Evolutionary conservation across 2,888 invertebrate species (phyloP).

Genomic region (Archips crataeganus): DNA sequence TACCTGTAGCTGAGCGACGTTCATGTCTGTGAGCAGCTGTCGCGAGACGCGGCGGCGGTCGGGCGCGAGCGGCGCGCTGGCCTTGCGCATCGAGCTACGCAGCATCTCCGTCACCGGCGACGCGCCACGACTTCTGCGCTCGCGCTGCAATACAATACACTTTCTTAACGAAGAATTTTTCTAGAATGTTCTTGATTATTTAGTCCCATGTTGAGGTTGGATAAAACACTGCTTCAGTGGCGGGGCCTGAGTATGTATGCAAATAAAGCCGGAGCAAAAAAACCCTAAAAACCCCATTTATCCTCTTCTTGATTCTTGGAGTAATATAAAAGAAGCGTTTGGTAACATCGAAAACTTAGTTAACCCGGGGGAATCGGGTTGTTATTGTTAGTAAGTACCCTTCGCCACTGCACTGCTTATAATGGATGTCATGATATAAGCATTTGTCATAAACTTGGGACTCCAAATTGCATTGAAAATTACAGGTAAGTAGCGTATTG

Average conservation of each 20-base stretch:
- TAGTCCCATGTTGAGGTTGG: background rate
- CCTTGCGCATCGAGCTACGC: slow-evolving; percentile 91
- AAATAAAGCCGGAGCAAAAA: too few species aligned
- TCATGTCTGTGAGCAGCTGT: slow-evolving; percentile 96
- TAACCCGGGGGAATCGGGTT: too few species aligned
- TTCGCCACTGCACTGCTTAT: background rate
- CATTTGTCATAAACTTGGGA: too few species aligned
- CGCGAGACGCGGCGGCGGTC: slow-evolving; percentile 93
- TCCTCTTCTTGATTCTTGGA: too few species aligned
- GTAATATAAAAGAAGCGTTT: too few species aligned
- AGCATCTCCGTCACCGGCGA: slow-evolving; percentile 96
- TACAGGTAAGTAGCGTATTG: too few species aligned
- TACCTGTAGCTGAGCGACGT: slow-evolving; percentile 93
- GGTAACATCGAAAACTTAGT: too few species aligned
- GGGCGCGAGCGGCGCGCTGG: slow-evolving; percentile 93
- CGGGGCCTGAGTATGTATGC: too few species aligned
- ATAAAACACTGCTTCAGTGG: background rate
- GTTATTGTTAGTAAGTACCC: too few species aligned
- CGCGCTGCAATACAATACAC: slow-evolving; percentile 57
- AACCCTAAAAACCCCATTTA: too few species aligned
- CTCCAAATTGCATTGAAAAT: too few species aligned
- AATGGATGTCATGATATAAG: background rate
- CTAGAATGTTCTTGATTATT: background rate
- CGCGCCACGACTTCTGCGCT: slow-evolving; percentile 88
- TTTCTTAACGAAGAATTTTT: background rate